Base-by-base conservation (phyloP, 1,140 invertebrate species). In the Lasioglossum albipes region DNA sequence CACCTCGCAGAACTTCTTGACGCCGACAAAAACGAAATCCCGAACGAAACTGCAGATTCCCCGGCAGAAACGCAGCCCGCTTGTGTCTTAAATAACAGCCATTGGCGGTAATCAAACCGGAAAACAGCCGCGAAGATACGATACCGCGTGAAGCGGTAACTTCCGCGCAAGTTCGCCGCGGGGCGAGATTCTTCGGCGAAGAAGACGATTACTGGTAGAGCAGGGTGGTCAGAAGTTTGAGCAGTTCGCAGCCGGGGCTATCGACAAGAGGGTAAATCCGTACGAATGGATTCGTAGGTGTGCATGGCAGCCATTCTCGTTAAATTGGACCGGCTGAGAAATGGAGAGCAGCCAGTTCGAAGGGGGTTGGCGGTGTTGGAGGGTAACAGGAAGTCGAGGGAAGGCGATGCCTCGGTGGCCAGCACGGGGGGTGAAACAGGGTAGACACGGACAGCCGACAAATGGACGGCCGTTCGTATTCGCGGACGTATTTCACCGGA, bases 291-390 rank as follows among this genome's bases (percentile, higher is more conserved):
- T 85, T 57, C 74, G 82, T 79, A 73, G 73, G 61, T 85, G 84
- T 72, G 69, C 59, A 72, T 75, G 75, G 82, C 82, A 84, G 81
- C 80, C 76, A 83, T 89, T 88, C 85, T 89, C 87, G 79, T 82
- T 89, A 89, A 90, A 90, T 90, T 90, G 89, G 81, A 89, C 87
- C 80, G 65, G 76, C 80, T 90, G 89, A 90, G 89, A 90, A 90
- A 90, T 90, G 85, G 89, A 84, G 82, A 84, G 76, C 71, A 74
- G 82, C 64, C 88, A 67, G 81, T 79, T 79, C 45, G 66, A 20
- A 27, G 72, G 61, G 64, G 80, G 80, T 81, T 59, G 22, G 27
- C 68, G 59, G 68, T 75, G 18, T 18, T 16, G 13, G 62, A 13
- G 16, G 52, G 84, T 70, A 64, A 73, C 36, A 22, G 64, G 36